Evolutionary conservation across 2,888 invertebrate species (phyloP).

Genomic region (Drosophila subsilvestris): DNA sequence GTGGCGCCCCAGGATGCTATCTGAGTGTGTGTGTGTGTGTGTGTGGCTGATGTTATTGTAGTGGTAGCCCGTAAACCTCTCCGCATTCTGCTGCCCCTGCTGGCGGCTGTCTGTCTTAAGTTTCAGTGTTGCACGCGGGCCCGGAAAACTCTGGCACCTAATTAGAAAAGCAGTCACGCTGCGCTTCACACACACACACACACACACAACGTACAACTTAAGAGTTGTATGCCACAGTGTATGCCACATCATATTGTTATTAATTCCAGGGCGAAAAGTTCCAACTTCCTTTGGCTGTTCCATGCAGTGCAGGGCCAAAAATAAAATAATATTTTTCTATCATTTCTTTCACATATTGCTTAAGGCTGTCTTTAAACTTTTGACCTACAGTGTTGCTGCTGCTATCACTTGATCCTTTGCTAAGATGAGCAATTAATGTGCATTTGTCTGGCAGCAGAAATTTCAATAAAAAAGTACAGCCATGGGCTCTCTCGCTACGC

Average conservation of each 20-base stretch:
- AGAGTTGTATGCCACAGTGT: slow-evolving; percentile 13
- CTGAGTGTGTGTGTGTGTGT: not conserved
- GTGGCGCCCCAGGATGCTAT: not conserved
- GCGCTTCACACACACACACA: slow-evolving; percentile 22
- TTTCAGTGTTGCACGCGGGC: slow-evolving; percentile 16
- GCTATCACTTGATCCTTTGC: not conserved
- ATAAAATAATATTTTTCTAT: slow-evolving; percentile 28
- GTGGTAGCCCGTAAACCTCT: not conserved
- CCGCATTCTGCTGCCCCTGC: not conserved
- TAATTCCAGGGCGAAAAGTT: slow-evolving; percentile 31
- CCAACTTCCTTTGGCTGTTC: slow-evolving; percentile 2
- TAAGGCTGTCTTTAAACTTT: slow-evolving; percentile 3
- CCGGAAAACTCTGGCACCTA: slow-evolving; percentile 34
- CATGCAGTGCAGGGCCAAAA: not conserved
- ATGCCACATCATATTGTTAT: slow-evolving; percentile 44
- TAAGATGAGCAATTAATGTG: slow-evolving; percentile 48
- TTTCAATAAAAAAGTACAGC: not conserved
- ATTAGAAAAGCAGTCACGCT: slow-evolving; percentile 57
- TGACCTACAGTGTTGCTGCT: not conserved
- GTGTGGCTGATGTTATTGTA: not conserved
- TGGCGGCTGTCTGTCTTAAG: slow-evolving; percentile 1
- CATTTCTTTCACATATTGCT: slow-evolving; percentile 28
- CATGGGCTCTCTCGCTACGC: not conserved
- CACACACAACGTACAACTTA: slow-evolving; percentile 6
- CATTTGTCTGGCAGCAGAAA: slow-evolving; percentile 42